Evolutionary conservation across 1,140 invertebrate genomes (phyloP).

Genomic region (Solen grandis): DNA sequence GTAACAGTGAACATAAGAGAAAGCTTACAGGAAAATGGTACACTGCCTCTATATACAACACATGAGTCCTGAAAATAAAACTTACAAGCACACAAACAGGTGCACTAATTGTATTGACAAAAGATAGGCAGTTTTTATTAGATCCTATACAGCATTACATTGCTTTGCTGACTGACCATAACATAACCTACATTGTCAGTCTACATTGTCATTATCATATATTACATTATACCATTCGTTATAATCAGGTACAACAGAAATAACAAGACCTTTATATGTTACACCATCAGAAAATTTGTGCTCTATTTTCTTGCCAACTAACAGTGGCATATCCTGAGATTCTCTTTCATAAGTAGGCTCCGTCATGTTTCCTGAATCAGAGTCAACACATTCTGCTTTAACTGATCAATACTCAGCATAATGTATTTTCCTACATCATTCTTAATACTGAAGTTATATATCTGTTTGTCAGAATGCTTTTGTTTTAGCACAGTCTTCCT

Average conservation of each 20-base stretch:
- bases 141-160: no score
- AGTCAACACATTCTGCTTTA: constrained; percentile 5
- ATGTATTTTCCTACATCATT: neutral
- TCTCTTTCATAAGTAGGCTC: neutral
- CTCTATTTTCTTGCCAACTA: constrained; percentile 23
- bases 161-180: no score
- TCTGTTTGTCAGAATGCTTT: neutral
- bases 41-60: no score
- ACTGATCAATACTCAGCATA: neutral
- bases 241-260: constrained; percentile 36
- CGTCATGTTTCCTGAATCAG: neutral
- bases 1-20: no score
- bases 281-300: constrained; percentile 14
- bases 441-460: neutral
- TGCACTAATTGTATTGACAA: no score
- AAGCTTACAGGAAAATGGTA: no score
- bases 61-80: no score
- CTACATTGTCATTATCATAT: constrained; percentile 31
- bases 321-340: neutral
- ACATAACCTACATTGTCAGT: constrained; percentile 7
- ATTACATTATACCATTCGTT: constrained; percentile 29
- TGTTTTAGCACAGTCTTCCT: constrained; percentile 7
- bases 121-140: no score
- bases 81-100: no score
- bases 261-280: neutral